Percentiles rank a stretch among this genome's conserved stretches.
These are phyloP conservation scores for Yponomeuta plumbellus DNA, from an alignment of 2,888 invertebrate genomes.

Conservation along the genomic window DNA sequence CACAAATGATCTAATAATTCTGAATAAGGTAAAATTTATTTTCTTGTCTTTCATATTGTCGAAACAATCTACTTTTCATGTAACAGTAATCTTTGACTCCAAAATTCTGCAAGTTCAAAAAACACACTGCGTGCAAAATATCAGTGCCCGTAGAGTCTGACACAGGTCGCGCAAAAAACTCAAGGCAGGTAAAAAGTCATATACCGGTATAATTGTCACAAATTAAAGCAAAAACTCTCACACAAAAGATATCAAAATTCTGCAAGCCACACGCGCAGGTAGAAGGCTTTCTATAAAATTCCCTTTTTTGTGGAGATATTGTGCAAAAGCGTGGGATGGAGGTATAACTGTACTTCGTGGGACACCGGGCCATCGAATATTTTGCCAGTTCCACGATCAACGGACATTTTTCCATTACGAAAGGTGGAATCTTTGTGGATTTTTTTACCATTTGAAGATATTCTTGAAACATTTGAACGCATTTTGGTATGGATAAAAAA, in stretches of 20 bases:
- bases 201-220: slow-evolving; percentile 77
- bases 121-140: slow-evolving; percentile 57
- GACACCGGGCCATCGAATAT: slow-evolving; percentile 32
- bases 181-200: slow-evolving; percentile 73
- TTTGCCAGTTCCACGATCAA: background rate
- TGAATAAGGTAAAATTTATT: too few species aligned
- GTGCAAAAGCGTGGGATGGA: slow-evolving; percentile 74
- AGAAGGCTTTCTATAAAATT: slow-evolving; percentile 56
- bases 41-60: too few species aligned
- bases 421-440: too few species aligned
- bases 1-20: too few species aligned
- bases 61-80: slow-evolving; percentile 17
- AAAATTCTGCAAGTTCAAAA: background rate
- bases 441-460: too few species aligned
- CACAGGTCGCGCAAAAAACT: slow-evolving; percentile 44
- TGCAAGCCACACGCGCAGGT: slow-evolving; percentile 77
- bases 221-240: slow-evolving; percentile 71
- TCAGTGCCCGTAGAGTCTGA: slow-evolving; percentile 49
- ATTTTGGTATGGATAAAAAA: too few species aligned
- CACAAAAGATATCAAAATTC: slow-evolving; percentile 75
- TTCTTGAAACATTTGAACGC: too few species aligned
- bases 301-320: slow-evolving; percentile 50
- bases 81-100: slow-evolving; percentile 43
- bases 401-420: too few species aligned
- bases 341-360: slow-evolving; percentile 61